phyloP scores from a whole-genome alignment of 2,888 invertebrate species.

The Ellobium chinense region DNA sequence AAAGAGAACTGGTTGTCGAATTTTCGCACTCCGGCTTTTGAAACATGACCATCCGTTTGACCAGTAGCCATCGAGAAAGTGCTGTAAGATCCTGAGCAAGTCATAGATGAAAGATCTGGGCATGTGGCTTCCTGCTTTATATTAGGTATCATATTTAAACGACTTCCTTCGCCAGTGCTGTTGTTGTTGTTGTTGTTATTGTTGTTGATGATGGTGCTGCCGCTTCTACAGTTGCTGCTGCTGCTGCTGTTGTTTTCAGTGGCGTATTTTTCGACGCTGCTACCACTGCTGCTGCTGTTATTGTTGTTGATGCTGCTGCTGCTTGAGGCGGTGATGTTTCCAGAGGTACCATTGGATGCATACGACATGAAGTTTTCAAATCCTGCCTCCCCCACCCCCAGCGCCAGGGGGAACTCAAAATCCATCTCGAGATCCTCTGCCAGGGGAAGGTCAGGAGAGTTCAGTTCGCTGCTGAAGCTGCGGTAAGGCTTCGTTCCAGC shows the following conservation, averaged over 20 bases:
- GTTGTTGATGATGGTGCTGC: not conserved
- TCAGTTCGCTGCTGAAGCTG: constrained; percentile 25
- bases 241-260: not conserved
- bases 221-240: not conserved
- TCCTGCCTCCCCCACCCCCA: not conserved
- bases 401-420: not conserved
- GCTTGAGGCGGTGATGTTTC: too few relatives aligned
- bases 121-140: too few relatives aligned
- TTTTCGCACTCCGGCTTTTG: too few relatives aligned
- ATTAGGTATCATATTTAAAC: too few relatives aligned
- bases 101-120: too few relatives aligned
- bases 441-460: constrained; percentile 13
- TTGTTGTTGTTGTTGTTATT: not conserved
- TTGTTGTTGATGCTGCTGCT: not conserved
- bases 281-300: not conserved
- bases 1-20: too few relatives aligned
- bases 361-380: constrained; percentile 6
- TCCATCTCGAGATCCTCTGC: not conserved
- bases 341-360: too few relatives aligned
- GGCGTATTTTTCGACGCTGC: not conserved
- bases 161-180: not conserved
- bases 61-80: too few relatives aligned
- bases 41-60: too few relatives aligned
- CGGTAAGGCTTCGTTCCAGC: constrained; percentile 4
- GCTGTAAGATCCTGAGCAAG: too few relatives aligned